Evolutionary conservation across 2,797 vertebrate genomes (phyloP).

Genomic region (Odontamblyopus lacepedii): DNA sequence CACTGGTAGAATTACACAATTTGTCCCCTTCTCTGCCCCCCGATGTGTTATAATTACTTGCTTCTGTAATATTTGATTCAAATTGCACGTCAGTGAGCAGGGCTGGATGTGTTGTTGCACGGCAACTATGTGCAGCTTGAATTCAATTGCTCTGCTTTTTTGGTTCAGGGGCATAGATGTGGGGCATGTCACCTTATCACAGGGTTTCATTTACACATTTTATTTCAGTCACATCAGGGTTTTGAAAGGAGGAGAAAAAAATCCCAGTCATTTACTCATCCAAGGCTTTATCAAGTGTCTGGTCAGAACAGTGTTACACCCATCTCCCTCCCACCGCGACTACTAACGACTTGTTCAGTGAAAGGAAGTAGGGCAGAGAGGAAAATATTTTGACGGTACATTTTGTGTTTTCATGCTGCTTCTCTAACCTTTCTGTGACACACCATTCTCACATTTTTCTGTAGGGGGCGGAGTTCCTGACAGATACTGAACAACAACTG

Average conservation of each 20-base stretch:
- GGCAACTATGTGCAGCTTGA: constrained; percentile 53
- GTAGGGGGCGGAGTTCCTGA: constrained; percentile 31
- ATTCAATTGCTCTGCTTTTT: constrained; percentile 57
- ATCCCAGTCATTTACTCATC: constrained; percentile 45
- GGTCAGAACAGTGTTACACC: constrained; percentile 40
- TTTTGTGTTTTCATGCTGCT: constrained; percentile 41
- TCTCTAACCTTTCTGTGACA: constrained; percentile 53
- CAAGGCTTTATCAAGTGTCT: constrained; percentile 47
- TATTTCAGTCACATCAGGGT: constrained; percentile 44
- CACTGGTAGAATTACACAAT: constrained; percentile 55
- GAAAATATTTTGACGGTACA: constrained; percentile 53
- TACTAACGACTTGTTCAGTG: constrained; percentile 28
- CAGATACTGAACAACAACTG: constrained; percentile 72
- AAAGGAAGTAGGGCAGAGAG: constrained; percentile 31
- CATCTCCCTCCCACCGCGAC: constrained; percentile 19
- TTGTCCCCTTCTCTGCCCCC: constrained; percentile 26
- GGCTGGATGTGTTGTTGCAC: constrained; percentile 57
- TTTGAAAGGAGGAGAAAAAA: constrained; percentile 25
- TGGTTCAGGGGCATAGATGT: constrained; percentile 59
- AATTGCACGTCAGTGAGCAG: constrained; percentile 48
- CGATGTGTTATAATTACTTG: constrained; percentile 67
- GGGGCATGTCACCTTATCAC: constrained; percentile 63
- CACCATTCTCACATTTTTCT: constrained; percentile 38
- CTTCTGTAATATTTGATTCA: constrained; percentile 62
- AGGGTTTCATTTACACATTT: constrained; percentile 56